Conservation (phyloP, 2,888 invertebrate species). For the Eilema sororculum region DNA sequence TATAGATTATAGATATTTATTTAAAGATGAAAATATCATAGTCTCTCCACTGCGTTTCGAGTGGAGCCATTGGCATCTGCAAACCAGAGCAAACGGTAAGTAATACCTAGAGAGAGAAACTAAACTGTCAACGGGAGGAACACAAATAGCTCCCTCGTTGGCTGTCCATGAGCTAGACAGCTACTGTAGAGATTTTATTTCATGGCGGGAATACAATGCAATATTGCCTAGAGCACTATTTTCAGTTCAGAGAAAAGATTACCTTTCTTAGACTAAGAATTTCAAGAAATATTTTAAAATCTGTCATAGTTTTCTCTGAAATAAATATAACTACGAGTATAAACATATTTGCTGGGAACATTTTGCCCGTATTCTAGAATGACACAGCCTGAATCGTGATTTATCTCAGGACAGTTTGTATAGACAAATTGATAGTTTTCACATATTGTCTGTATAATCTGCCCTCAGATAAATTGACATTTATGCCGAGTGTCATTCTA, state of each 20-base stretch:
- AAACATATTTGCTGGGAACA: too few species aligned
- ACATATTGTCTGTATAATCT: too few species aligned
- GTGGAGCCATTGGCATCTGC: background rate
- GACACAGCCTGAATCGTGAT: too few species aligned
- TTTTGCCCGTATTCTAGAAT: too few species aligned
- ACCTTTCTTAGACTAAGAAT: background rate
- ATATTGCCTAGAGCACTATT: background rate
- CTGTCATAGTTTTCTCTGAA: background rate
- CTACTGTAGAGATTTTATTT: background rate
- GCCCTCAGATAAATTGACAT: too few species aligned
- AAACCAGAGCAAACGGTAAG: background rate
- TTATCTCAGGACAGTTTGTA: too few species aligned
- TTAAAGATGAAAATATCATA: too few species aligned
- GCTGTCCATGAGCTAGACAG: background rate
- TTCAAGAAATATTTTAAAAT: background rate
- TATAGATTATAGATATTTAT: too few species aligned
- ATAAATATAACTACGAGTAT: too few species aligned
- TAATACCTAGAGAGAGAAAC: background rate
- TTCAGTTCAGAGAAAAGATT: background rate
- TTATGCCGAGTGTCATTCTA: too few species aligned
- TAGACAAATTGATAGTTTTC: too few species aligned
- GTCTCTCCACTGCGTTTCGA: too few species aligned
- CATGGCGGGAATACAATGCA: background rate
- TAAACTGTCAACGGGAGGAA: background rate
- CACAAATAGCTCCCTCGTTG: background rate